Evolutionary conservation across 2,797 vertebrate species (phyloP).

Genomic region (Pagetopsis macropterus): DNA sequence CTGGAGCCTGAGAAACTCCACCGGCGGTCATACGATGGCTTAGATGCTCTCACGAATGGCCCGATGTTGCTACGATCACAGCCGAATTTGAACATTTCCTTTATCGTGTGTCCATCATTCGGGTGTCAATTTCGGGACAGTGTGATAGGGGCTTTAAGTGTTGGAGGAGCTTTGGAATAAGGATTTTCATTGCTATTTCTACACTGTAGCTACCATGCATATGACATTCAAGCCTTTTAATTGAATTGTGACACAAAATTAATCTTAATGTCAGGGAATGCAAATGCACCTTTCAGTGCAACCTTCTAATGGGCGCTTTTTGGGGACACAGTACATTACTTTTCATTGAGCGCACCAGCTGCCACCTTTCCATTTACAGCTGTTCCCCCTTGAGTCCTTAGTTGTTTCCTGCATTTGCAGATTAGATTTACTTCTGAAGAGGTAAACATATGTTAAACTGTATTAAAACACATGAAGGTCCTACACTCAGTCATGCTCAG

Average conservation of each 20-base stretch:
- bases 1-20: too few relatives aligned
- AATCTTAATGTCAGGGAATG: slow-evolving; percentile 65
- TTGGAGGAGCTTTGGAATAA: too few relatives aligned
- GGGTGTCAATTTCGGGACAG: too few relatives aligned
- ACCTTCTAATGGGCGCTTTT: slow-evolving; percentile 67
- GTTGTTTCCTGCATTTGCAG: slow-evolving; percentile 68
- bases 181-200: too few relatives aligned
- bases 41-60: too few relatives aligned
- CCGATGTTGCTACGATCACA: too few relatives aligned
- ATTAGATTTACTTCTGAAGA: slow-evolving; percentile 77
- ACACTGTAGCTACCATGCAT: too few relatives aligned
- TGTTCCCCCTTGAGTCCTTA: slow-evolving; percentile 70
- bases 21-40: too few relatives aligned
- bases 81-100: too few relatives aligned
- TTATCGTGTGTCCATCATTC: too few relatives aligned
- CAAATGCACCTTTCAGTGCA: slow-evolving; percentile 59
- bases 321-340: slow-evolving; percentile 66
- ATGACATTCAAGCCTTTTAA: too few relatives aligned
- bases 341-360: slow-evolving; percentile 76
- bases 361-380: slow-evolving; percentile 76
- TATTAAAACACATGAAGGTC: slow-evolving; percentile 64
- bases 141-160: too few relatives aligned
- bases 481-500: slow-evolving; percentile 53
- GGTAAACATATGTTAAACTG: slow-evolving; percentile 77
- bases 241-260: slow-evolving; percentile 27